Base-by-base conservation (phyloP, 1,140 invertebrate genomes). In the Chironomus tepperi region DNA sequence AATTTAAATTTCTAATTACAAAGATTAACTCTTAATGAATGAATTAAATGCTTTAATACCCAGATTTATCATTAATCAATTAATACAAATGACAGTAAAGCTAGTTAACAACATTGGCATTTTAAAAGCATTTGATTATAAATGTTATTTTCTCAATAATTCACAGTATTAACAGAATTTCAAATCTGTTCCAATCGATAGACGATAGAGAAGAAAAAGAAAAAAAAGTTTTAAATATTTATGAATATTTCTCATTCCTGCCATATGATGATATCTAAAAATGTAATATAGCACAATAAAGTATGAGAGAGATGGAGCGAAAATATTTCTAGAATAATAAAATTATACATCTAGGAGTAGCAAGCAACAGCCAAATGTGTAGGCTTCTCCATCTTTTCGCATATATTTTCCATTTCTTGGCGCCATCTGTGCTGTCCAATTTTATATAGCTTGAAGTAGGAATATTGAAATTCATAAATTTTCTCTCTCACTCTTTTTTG, bases 391-490 rank as follows among this genome's bases (percentile, higher is more conserved):
- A 57, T 57, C 47, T 57, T 34, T 34, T 57, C 47, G 12, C 47
- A 47, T 47, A 34, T 34, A 47, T 47, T 47, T 47, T 15, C 15
- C 43, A 57, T 57, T 57, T 57, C 47, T 57, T n/a, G 47, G 47
- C 47, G 47, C 47, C 47, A 57, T 57, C 47, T 57, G 47, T 57
- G 47, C 47, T 57, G 47, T 57, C 47, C 47, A 57, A 57, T 57
- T 57, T 57, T 57, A 57, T 57, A 57, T 57, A 57, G 24, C 24
- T 15, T 57, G 12, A 12, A 57, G 47, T n/a, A 57, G 47, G 9
- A 57, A 57, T 57, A 57, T 57, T 57, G 47, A 57, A 57, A 57
- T 57, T 57, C 47, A 57, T 57, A 57, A 57, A 57, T 57, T 57
- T n/a, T 57, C 24, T 34, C 24, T 34, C 24, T 2, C n/a, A n/a